phyloP scores from a whole-genome alignment of 2,888 invertebrate species.

The Zaprionus bogoriensis region DNA sequence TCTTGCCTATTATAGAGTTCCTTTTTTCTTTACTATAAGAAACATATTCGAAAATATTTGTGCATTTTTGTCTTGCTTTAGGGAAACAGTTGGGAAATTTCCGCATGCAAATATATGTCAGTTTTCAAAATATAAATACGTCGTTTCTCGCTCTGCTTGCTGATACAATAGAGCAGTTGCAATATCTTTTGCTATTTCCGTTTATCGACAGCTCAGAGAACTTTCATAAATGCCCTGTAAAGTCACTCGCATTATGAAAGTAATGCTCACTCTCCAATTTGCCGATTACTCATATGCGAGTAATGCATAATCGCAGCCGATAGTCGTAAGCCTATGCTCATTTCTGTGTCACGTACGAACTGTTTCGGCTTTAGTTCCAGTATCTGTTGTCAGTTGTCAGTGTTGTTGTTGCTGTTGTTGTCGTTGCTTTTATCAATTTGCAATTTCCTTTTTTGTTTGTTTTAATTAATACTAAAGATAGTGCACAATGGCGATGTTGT shows the following conservation, averaged over 20 bases:
- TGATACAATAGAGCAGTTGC: not conserved
- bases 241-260: not conserved
- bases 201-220: not conserved
- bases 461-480: conserved; percentile 77
- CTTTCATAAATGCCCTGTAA: not conserved
- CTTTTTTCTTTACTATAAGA: too few relatives aligned
- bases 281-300: conserved; percentile 15
- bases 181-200: not conserved
- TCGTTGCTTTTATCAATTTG: conserved; percentile 62
- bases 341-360: conserved; percentile 40
- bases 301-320: conserved; percentile 14
- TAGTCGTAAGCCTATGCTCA: conserved; percentile 2
- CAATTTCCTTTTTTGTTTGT: conserved; percentile 66
- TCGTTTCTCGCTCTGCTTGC: not conserved
- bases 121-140: too few relatives aligned
- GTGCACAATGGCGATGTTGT: conserved; percentile 37
- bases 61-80: too few relatives aligned
- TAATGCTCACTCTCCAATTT: not conserved
- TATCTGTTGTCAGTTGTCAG: too few relatives aligned
- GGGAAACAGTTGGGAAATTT: too few relatives aligned
- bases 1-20: too few relatives aligned
- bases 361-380: conserved; percentile 23
- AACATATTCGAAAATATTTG: too few relatives aligned
- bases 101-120: too few relatives aligned
- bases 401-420: conserved; percentile 25